These are phyloP conservation scores for Silurus meridionalis DNA, from an alignment of 2,113 vertebrate species.

Conservation along the genomic window DNA sequence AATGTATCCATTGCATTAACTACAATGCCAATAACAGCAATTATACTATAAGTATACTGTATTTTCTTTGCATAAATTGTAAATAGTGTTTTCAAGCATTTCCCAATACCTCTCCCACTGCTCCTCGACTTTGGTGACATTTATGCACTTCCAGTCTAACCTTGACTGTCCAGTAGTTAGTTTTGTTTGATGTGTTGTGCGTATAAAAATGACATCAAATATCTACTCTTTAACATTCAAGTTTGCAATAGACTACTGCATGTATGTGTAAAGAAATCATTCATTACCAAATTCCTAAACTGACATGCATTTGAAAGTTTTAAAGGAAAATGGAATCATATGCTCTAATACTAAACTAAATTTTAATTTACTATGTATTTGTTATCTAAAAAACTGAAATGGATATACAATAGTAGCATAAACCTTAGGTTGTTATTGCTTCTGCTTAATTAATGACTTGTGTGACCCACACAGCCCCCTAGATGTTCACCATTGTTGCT, in stretches of 20 bases:
- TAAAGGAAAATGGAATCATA: background rate
- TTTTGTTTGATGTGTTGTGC: background rate
- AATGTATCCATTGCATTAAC: background rate
- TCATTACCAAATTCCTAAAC: constrained; percentile 49
- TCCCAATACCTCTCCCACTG: background rate
- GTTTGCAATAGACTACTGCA: constrained; percentile 49
- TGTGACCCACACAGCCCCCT: background rate
- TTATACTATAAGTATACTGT: background rate
- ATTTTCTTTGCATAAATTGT: background rate
- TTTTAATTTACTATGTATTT: background rate
- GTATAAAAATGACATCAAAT: constrained; percentile 47
- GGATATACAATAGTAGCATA: background rate
- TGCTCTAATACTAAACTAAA: background rate
- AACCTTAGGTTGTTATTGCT: background rate
- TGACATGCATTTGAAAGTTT: constrained; percentile 29
- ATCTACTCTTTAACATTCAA: constrained; percentile 35
- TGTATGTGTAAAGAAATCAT: constrained; percentile 55
- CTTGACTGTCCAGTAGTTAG: background rate
- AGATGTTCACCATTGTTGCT: background rate
- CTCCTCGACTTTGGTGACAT: background rate
- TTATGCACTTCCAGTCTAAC: background rate
- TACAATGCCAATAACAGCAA: background rate
- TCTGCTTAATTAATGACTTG: background rate
- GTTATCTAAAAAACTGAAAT: background rate
- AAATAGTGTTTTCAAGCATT: background rate